Evolutionary conservation across 2,888 invertebrate species (phyloP), one percentile per base, ranked within the genome.

Genomic region (Candidula unifasciata): DNA sequence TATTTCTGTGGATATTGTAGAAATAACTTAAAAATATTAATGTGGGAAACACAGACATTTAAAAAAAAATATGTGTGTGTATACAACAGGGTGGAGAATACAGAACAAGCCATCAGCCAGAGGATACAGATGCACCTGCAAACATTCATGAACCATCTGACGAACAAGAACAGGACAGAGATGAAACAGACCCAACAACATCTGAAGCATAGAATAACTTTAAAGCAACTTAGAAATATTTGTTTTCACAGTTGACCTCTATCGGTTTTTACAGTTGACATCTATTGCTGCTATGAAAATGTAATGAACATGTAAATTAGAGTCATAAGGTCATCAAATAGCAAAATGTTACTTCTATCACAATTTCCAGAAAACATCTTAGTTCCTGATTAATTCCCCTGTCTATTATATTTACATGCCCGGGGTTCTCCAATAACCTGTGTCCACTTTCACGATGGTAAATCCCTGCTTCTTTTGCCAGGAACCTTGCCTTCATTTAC

Each of bases 81-180:
- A 18, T 54, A n/a, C 5, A 21, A 1, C n/a, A 83, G 83, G 57
- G 30, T 78, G 83, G 37, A 5, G 83, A 78, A 35, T 83, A 78
- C n/a, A 68, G 83, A 24, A 37, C 83, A 57, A 83, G 78, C 8
- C 83, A 78, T 10, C 37, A 13, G 24, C 83, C 76, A 16, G 78
- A 83, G 10, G 82, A 82, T 0, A 30, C 16, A 37, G 77, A 57
- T 35, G 54, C 77, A 24, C 24, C 54, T 24, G 54, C 52, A 27
- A 54, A 68, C 6, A 33, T 69, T 27, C 60, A 78, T 30, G 69
- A 33, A 52, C 35, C 37, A 24, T 3, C 18, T 35, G 68, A 83
- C 6, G 83, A 68, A 57, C 16, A 76, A n/a, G 35, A 81, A 2
- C n/a, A 16, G 16, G 74, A 33, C 3, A 27, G 77, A 21, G 57